Evolutionary conservation across 2,113 vertebrate genomes (phyloP), one percentile per base, ranked within the genome.

Genomic region (Phaethon lepturus): DNA sequence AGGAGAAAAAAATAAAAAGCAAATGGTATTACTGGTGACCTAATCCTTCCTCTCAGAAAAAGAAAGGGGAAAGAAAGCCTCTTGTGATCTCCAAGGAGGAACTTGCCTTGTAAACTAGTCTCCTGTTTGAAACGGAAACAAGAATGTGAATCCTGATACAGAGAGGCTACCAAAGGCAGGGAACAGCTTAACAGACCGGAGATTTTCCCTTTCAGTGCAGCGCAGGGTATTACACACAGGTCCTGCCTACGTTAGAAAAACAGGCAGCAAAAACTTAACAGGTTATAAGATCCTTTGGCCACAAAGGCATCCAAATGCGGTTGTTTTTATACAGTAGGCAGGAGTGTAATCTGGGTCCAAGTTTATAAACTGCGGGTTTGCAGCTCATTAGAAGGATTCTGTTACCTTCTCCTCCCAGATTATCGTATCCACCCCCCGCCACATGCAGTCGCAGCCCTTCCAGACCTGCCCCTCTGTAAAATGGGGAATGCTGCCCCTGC

Each of bases 21-120:
- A 98, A 98, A 97, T 1, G 66, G 94, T 95, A 96, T 97, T 95
- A 95, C 89, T 26, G 88, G 55, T 97, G 97, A 97, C 96, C 95
- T 97, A 97, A 97, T 97, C 96, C 95, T 95, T 95, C 91, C 89
- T 95, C 96, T 96, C 91, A 93, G 94, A 95, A 95, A 96, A 97
- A 97, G 93, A 97, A 97, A 97, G 59, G 92, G 74, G 91, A 95
- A 93, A 97, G 79, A 89, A 98, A 98, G 89, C 77, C 83, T 96
- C 96, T 97, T 97, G 95, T 95, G 95, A 97, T 97, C 95, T 95
- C 93, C 92, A 88, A 95, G 96, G 91, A 96, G 97, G 88, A 97
- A 95, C 96, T 96, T 88, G 95, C 94, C 95, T 95, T 97, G 97
- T 97, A 97, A 97, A 98, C 95, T 95, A 91, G 86, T 95, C 96